These are phyloP conservation scores for Galerucella calmariensis DNA, from an alignment of 2,888 invertebrate species.

Conservation along the genomic window DNA sequence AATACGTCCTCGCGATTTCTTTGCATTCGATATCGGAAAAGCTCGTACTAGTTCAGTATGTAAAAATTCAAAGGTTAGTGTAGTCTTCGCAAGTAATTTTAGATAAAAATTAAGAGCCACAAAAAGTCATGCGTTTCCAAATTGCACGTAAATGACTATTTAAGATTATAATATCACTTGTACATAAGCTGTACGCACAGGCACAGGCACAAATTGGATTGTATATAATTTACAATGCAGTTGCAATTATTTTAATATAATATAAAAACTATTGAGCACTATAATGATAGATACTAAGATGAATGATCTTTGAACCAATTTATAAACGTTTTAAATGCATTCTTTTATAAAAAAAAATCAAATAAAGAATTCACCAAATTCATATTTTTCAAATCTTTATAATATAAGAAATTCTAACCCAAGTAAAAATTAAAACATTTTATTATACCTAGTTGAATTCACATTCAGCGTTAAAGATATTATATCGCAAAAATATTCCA, in stretches of 20 bases:
- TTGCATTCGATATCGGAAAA: background rate
- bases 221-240: constrained; percentile 54
- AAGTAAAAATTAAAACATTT: background rate
- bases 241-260: constrained; percentile 42
- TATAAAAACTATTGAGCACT: constrained; percentile 41
- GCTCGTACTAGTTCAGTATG: background rate
- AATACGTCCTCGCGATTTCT: background rate
- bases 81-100: background rate
- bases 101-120: constrained; percentile 19
- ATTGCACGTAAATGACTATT: constrained; percentile 60
- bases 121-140: constrained; percentile 37
- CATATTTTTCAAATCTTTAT: background rate
- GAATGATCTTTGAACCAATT: constrained; percentile 16
- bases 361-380: constrained; percentile 10
- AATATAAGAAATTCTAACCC: background rate
- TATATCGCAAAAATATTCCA: too few species aligned
- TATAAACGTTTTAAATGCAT: constrained; percentile 10
- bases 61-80: background rate
- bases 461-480: too few species aligned
- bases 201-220: constrained; percentile 61
- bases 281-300: constrained; percentile 25
- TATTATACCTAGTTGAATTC: background rate
- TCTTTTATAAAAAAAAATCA: constrained; percentile 8
- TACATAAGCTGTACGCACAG: constrained; percentile 57
- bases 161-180: constrained; percentile 51